Base-by-base conservation (phyloP, 1,140 invertebrate genomes). In the Leptopilina clavipes region DNA sequence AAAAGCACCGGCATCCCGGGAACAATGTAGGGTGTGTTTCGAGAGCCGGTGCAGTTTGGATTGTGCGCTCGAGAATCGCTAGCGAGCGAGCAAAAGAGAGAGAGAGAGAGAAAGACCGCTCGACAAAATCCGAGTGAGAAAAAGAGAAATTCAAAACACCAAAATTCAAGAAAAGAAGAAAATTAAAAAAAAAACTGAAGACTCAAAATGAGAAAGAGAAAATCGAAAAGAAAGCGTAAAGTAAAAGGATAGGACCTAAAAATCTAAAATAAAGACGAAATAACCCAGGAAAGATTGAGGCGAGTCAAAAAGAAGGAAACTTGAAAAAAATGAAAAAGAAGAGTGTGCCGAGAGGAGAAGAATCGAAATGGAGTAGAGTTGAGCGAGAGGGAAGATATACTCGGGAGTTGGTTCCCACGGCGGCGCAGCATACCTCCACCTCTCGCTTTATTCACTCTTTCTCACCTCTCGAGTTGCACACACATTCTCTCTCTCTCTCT, bases 391-490 rank as follows among this genome's bases (percentile, higher is more conserved):
- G 72, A 71, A 40, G 77, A 81, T 76, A 73, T 77, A 76, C 74
- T 81, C 81, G 73, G 79, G 74, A 81, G 79, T 82, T 76, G 75
- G 85, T 86, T 87, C 86, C 85, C 85, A 85, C 86, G 84, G 82
- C 86, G 80, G 84, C 85, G 81, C 83, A 78, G 82, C 80, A 83
- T 83, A 85, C 82, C 85, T 82, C 85, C 82, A 83, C 83, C 81
- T 76, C 56, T 65, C 56, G 56, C 48, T 52, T 52, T 52, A 52
- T 52, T 52, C 48, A 52, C 48, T 52, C 48, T 52, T 52, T 52
- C 48, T 52, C 48, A 52, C 82, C 40, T 71, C 81, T 81, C 78
- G 75, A 75, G 56, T 25, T 25, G 9, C 72, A 70, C 73, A 48
- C 44, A 79, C 82, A 31, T 31, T 31, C 25, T 31, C 25, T 31